Evolutionary conservation across 2,797 vertebrate genomes (phyloP).

Genomic region (Spinibarbus caldwelli): DNA sequence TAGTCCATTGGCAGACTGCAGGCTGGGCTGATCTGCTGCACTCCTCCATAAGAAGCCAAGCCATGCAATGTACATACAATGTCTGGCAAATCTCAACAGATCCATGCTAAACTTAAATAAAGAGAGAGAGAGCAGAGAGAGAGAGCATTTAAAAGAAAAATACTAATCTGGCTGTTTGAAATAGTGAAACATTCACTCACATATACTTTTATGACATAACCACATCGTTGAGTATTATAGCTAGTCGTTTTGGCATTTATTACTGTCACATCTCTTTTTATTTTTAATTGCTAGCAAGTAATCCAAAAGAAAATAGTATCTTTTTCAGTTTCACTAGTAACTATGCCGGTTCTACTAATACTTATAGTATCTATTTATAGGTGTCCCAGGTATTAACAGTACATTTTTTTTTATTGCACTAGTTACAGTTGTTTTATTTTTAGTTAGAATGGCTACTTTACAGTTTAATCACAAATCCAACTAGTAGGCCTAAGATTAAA

Average conservation of each 20-base stretch:
- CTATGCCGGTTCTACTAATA: not conserved
- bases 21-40: slow-evolving; percentile 45
- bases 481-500: not conserved
- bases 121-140: slow-evolving; percentile 14
- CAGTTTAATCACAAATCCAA: not conserved
- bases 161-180: not conserved
- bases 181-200: not conserved
- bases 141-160: not conserved
- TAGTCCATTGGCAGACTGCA: slow-evolving; percentile 22
- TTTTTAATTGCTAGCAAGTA: not conserved
- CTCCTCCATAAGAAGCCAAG: slow-evolving; percentile 52
- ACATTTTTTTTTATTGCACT: not conserved
- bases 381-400: not conserved
- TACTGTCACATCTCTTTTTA: not conserved
- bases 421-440: not conserved
- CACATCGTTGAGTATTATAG: not conserved
- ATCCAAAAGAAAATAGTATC: not conserved
- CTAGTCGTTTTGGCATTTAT: too few relatives aligned
- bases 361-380: not conserved
- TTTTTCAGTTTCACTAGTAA: not conserved
- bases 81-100: slow-evolving; percentile 21
- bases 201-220: not conserved
- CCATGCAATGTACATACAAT: slow-evolving; percentile 48
- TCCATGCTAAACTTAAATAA: slow-evolving; percentile 55
- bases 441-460: not conserved